Conservation (phyloP, 2,888 invertebrate genomes). For the Drymonia ruficornis region DNA sequence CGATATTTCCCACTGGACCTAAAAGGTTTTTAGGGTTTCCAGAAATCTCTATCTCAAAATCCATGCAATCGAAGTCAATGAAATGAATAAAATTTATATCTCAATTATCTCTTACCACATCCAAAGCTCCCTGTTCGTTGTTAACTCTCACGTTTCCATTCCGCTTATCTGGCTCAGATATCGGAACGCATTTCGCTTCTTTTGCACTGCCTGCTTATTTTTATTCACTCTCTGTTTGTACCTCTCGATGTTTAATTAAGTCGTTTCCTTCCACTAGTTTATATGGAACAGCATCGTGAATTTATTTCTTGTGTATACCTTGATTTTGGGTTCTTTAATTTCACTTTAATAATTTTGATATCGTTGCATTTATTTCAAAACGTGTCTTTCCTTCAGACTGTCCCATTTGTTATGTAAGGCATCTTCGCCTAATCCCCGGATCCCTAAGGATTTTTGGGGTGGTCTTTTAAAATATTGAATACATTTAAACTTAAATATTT, state of each 20-base stretch:
- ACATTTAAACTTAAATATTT: too few relatives aligned
- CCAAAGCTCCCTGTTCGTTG: conserved; percentile 14
- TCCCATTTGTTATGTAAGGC: too few relatives aligned
- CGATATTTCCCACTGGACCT: too few relatives aligned
- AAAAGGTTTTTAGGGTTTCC: too few relatives aligned
- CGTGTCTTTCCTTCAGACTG: too few relatives aligned
- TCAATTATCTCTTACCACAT: background rate
- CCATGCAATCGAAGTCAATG: background rate
- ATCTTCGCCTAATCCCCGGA: too few relatives aligned
- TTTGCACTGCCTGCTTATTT: conserved; percentile 54
- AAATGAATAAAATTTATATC: background rate
- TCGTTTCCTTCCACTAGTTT: conserved; percentile 11
- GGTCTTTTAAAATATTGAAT: too few relatives aligned
- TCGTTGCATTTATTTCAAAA: too few relatives aligned
- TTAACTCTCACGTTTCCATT: conserved; percentile 51
- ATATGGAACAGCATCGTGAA: background rate
- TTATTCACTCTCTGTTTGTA: conserved; percentile 43
- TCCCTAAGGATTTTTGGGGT: too few relatives aligned
- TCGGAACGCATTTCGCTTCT: conserved; percentile 50
- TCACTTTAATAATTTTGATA: background rate
- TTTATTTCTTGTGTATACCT: background rate
- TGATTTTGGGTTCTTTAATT: background rate
- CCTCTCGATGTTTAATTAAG: conserved; percentile 34
- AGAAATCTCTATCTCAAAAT: background rate
- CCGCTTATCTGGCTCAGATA: conserved; percentile 60